These are phyloP conservation scores for Barnardius zonarius DNA, from an alignment of 2,113 vertebrate genomes.

Conservation along the genomic window DNA sequence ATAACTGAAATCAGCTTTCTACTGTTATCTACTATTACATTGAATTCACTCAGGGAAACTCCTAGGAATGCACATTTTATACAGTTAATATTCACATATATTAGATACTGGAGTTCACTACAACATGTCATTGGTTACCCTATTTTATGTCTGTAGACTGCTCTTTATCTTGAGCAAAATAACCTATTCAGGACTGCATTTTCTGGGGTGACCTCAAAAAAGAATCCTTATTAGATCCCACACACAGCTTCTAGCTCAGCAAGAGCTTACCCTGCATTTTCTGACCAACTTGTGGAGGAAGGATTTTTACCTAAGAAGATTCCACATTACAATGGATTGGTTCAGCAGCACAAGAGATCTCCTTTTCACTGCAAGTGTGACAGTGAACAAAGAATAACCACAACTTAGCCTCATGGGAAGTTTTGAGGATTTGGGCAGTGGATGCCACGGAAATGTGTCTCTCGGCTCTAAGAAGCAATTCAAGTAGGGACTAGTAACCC, in stretches of 20 bases:
- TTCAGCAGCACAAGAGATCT: background rate
- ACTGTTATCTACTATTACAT: background rate
- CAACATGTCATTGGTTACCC: background rate
- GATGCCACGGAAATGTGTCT: background rate
- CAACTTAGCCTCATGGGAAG: background rate
- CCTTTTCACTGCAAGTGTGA: background rate
- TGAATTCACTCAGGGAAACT: background rate
- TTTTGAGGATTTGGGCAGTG: background rate
- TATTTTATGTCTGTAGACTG: background rate
- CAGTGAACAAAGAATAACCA: background rate
- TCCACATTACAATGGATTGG: background rate
- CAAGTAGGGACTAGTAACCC: background rate
- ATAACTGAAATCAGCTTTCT: background rate
- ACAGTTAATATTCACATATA: background rate
- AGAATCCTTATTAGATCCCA: background rate
- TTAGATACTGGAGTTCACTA: background rate
- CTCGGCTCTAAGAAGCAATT: background rate
- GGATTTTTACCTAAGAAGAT: background rate
- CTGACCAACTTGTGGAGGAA: background rate
- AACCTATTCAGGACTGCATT: fast-evolving
- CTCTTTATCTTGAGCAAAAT: background rate
- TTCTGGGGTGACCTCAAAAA: background rate
- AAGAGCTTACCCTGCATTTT: background rate
- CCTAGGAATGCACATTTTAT: background rate
- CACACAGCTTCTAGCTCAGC: background rate